Base-by-base conservation (phyloP, 2,113 vertebrate genomes). In the Hydrochoerus hydrochaeris region DNA sequence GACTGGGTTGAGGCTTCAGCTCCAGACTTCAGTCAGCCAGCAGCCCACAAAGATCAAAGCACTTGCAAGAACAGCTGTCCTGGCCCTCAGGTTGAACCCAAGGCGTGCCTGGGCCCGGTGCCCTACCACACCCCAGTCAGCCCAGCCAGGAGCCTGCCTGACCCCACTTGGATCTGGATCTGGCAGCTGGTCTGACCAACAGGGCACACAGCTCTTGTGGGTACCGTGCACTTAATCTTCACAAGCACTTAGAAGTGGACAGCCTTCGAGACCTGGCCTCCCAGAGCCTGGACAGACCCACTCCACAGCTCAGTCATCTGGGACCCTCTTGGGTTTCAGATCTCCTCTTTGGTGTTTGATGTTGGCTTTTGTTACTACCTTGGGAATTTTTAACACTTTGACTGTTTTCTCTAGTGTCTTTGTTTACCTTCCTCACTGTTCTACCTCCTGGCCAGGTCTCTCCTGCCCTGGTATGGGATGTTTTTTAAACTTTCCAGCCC, bases 401-500 rank as follows among this genome's bases (percentile, higher is more conserved):
- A 63, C 73, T 20, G 32, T 94, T 57, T 85, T 91, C 58, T 85
- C 92, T 86, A 91, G 85, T 95, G 93, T 93, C 97, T 96, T 54
- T 94, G 95, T 97, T 97, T 95, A 95, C 98, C 71, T 71, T 92
- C 93, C 91, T 94, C 65, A 54, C 93, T 85, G 26, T 93, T 96
- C 95, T 97, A 97, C 96, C 96, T 97, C 97, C 97, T 94, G 95
- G 95, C 91, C 91, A 10, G 91, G 80, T 78, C 85, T 94, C 88
- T 94, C 94, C 96, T 91, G 80, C 91, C 95, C 97, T 93, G 94
- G 94, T 63, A 1, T 46, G 62, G 89, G 75, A 62, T 91, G 57
- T 78, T 85, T 88, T 54, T 80, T 91, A 63, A 57, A 85, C 69
- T 87, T 95, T 91, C 90, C 86, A 44, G 88, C 94, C 24, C 2